These are phyloP conservation scores for Parnassius apollo DNA, from an alignment of 2,888 invertebrate species.

Conservation along the genomic window DNA sequence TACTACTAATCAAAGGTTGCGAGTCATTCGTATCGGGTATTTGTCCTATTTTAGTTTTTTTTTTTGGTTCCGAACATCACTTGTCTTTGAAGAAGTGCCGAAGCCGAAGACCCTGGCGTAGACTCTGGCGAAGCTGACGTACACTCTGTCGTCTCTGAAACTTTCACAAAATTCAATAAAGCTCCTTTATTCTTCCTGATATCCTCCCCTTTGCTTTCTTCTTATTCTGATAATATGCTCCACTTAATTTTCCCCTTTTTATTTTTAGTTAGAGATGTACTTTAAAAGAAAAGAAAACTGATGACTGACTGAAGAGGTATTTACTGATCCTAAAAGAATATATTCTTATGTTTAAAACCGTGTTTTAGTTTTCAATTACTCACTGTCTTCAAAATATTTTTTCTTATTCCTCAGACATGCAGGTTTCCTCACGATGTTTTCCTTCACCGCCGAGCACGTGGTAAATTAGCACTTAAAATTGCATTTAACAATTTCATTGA, in stretches of 20 bases:
- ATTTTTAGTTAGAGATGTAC: neutral
- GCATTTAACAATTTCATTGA: too few species aligned
- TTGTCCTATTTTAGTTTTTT: conserved; percentile 10
- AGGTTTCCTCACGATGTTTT: too few species aligned
- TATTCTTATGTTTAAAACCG: too few species aligned
- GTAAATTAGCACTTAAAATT: too few species aligned
- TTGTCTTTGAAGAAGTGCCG: too few species aligned
- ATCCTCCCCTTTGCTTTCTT: conserved; percentile 4
- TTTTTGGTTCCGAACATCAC: neutral
- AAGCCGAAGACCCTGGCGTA: conserved; percentile 3
- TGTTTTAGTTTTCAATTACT: too few species aligned
- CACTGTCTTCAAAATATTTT: too few species aligned
- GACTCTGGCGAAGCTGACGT: conserved; percentile 5
- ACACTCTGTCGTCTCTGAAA: conserved; percentile 8
- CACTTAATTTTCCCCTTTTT: conserved; percentile 10
- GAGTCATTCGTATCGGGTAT: conserved; percentile 10
- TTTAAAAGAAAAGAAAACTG: too few species aligned
- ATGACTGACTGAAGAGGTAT: too few species aligned
- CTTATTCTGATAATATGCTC: conserved; percentile 20
- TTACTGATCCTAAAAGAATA: too few species aligned
- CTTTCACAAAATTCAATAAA: conserved; percentile 13
- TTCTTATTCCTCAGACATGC: too few species aligned
- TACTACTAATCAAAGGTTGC: conserved; percentile 7
- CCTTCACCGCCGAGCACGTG: too few species aligned
- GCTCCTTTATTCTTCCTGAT: conserved; percentile 12